Evolutionary conservation across 2,888 invertebrate species (phyloP), one percentile per base, ranked within the genome.

Genomic region (Mimachlamys varia): DNA sequence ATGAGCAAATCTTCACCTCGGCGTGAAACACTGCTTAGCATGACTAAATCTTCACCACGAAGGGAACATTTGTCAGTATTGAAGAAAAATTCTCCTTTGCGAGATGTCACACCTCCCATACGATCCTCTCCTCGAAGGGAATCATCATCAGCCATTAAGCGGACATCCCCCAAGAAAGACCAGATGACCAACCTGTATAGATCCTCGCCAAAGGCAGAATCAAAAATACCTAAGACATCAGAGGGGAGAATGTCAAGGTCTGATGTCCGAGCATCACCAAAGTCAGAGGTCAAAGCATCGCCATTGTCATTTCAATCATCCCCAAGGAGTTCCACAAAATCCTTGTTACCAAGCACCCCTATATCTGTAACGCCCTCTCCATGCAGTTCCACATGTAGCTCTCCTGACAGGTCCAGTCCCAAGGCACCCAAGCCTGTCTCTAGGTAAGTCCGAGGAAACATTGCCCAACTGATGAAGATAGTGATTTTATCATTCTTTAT

Each of bases 91-190:
- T 76, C 76, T 33, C 76, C 76, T 33, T 12, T 27, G 12, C 33
- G 76, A 76, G 76, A 76, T 76, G 76, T 76, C 13, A 33, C 33
- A 13, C 76, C 76, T 58, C 58, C 58, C n/a, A 58, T 58, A 12
- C 19, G 76, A 76, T 76, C 76, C 10, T 76, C 76, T 76, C 76
- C 76, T 76, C 27, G 76, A 22, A 76, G 76, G 76, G 76, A 76
- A 33, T 27, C 13, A 12, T 27, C 15, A 1, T 76, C 76, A 3
- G 13, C 4, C 17, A 76, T 33, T 15, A 76, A 27, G 33, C 15
- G n/a, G n/a, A 58, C 19, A 19, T 58, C 58, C 0, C 58, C 58
- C 19, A 58, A 58, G 19, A 76, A 76, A 76, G 76, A 76, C 76
- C 76, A 76, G 33, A 17, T 33, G 33, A 76, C 33, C 10, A 13